Evolutionary conservation across 2,888 invertebrate genomes (phyloP).

Genomic region (Epinotia brunnichana): DNA sequence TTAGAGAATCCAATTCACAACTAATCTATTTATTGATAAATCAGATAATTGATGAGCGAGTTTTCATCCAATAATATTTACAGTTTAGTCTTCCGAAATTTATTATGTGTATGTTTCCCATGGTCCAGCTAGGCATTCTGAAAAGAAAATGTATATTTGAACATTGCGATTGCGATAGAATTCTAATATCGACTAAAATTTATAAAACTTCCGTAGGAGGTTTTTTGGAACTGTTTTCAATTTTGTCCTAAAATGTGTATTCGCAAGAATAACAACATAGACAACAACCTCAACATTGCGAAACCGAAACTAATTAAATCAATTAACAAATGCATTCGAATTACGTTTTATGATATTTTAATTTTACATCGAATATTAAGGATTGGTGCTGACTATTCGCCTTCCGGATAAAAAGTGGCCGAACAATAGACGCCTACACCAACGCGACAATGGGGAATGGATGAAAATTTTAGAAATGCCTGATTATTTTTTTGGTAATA

Average conservation of each 20-base stretch:
- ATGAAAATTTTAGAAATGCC: no score
- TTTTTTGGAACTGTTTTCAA: neutral
- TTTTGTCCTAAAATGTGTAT: neutral
- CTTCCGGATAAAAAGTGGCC: neutral
- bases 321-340: neutral
- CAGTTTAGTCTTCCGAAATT: slow-evolving; percentile 20
- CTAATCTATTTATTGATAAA: slow-evolving; percentile 24
- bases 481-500: no score
- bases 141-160: slow-evolving; percentile 26
- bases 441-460: no score
- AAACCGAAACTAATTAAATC: neutral
- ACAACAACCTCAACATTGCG: neutral
- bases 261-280: slow-evolving; percentile 48
- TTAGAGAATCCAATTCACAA: slow-evolving; percentile 17
- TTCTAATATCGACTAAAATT: neutral
- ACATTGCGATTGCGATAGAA: neutral
- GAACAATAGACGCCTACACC: no score
- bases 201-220: neutral
- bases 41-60: slow-evolving; percentile 28
- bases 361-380: slow-evolving; percentile 3
- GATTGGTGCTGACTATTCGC: neutral
- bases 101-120: slow-evolving; percentile 28
- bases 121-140: slow-evolving; percentile 37
- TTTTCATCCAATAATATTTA: slow-evolving; percentile 29
- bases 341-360: neutral